phyloP scores from a whole-genome alignment of 2,888 invertebrate species.

The Eurytoma adleriae region DNA sequence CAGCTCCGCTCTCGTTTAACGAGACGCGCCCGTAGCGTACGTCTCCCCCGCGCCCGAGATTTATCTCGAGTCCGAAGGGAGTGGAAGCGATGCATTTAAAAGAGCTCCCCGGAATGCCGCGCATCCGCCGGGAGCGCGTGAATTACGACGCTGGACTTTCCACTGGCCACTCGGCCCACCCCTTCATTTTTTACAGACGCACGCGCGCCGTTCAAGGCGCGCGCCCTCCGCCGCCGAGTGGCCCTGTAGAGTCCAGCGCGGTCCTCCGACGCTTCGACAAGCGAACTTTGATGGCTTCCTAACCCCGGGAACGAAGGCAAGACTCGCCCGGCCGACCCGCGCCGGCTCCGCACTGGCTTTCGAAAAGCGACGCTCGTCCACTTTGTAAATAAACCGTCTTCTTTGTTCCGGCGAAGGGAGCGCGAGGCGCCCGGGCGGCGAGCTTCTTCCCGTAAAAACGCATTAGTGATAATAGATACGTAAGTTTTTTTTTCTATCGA shows the following conservation, averaged over 20 bases:
- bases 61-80: slow-evolving; percentile 19
- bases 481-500: slow-evolving; percentile 36
- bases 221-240: slow-evolving; percentile 64
- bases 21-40: neutral
- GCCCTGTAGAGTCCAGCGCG: slow-evolving; percentile 71
- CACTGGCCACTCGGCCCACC: slow-evolving; percentile 66
- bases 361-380: neutral
- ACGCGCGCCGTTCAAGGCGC: neutral
- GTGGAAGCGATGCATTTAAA: slow-evolving; percentile 28
- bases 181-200: slow-evolving; percentile 35
- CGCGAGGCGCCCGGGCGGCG: slow-evolving; percentile 11
- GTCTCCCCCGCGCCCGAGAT: slow-evolving; percentile 21
- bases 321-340: slow-evolving; percentile 21
- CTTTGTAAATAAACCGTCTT: slow-evolving; percentile 13
- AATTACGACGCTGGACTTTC: slow-evolving; percentile 64
- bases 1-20: slow-evolving; percentile 5
- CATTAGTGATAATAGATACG: slow-evolving; percentile 67
- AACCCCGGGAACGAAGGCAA: slow-evolving; percentile 54
- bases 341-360: no score
- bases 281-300: slow-evolving; percentile 55
- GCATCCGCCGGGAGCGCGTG: slow-evolving; percentile 14
- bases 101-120: neutral
- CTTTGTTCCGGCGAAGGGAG: neutral
- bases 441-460: slow-evolving; percentile 48
- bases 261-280: neutral